Base-by-base conservation (phyloP, 1,140 invertebrate genomes). In the Pinna nobilis region DNA sequence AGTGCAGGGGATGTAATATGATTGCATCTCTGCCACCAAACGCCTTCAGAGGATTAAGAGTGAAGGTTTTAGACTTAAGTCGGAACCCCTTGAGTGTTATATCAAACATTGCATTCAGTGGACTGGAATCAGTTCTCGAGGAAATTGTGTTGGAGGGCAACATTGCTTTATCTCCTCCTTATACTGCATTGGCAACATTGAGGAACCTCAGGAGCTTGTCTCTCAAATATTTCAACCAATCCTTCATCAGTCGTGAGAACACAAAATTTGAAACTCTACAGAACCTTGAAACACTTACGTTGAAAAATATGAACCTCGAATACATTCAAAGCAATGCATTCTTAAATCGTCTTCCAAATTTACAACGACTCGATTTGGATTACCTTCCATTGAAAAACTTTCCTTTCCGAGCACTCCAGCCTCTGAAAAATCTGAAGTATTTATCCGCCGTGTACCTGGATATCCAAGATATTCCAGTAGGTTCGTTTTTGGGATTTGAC, bases 11-110 rank as follows among this genome's bases (percentile, higher is more conserved):
- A n/a, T 75, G 73, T 55, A 75, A 75, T 33, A 75, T 59, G 15
- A 80, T 82, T 25, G 72, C 67, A 41, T 57, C 57, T 9, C 57
- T 80, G 30, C 71, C 76, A 33, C 41, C 63, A n/a, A 68, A 47
- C 3, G 73, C 72, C 2, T 82, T 76, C 37, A 33, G 49, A 35
- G 71, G 66, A 50, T 50, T 79, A 2, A 60, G 59, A 53, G 33
- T 79, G 35, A 51, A 79, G 51, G 65, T 53, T 32, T 53, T 79
- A 13, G 75, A 77, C 50, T 61, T 79, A 2, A 63, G 67, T 23
- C 49, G 32, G 13, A 79, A 79, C 44, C 53, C 49, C 7, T 57
- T 79, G n/a, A 66, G 37, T 15, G 39, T 66, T 32, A 44, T 79
- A 11, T 49, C 55, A 3, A 39, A 64, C 11, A 47, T 65, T 25